phyloP scores from a whole-genome alignment of 2,113 vertebrate genomes.

The Ptyas mucosa region DNA sequence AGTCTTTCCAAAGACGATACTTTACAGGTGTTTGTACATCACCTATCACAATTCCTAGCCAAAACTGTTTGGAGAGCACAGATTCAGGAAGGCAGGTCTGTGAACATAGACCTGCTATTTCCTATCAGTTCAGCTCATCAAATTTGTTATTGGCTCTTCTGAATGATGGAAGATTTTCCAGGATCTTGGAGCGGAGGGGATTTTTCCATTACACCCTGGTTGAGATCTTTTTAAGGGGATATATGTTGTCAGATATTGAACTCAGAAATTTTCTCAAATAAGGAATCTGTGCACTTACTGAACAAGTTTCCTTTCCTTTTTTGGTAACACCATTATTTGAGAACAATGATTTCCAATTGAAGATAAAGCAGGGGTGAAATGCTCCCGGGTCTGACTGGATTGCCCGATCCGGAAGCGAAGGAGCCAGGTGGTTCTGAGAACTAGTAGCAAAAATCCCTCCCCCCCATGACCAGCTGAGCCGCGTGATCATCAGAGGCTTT shows the following conservation, averaged over 20 bases:
- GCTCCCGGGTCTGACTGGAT: too few species aligned
- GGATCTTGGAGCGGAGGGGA: neutral
- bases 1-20: neutral
- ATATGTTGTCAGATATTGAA: neutral
- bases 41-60: neutral
- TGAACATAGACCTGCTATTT: neutral
- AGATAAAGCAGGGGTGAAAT: too few species aligned
- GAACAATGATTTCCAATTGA: neutral
- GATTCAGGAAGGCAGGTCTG: neutral
- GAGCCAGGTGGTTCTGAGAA: too few species aligned
- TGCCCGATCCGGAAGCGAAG: too few species aligned
- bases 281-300: neutral
- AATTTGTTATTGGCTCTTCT: neutral
- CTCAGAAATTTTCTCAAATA: neutral
- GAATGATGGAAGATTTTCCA: neutral
- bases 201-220: neutral
- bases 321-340: neutral
- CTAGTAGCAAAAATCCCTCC: too few species aligned
- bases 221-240: neutral
- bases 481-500: too few species aligned
- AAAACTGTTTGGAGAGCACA: neutral
- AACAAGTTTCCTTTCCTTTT: neutral
- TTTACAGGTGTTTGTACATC: neutral
- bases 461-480: too few species aligned
- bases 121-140: neutral